phyloP scores from a whole-genome alignment of 2,888 invertebrate genomes.

The Dastarcus helophoroides region DNA sequence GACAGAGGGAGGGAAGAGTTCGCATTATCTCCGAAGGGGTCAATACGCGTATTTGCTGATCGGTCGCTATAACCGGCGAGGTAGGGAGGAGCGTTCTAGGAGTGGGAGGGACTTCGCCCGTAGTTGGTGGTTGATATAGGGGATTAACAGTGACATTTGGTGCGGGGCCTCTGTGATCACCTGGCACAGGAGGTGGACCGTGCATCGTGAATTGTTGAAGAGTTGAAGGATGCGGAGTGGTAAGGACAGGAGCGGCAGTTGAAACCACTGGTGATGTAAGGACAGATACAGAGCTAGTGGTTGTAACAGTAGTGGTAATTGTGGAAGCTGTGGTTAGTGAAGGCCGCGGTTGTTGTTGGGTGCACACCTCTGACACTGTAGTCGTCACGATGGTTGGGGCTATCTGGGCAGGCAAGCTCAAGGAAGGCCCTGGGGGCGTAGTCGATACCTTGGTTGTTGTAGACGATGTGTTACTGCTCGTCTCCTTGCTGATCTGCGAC shows the following conservation, averaged over 20 bases:
- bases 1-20: slow-evolving; percentile 75
- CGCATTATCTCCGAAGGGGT: slow-evolving; percentile 86
- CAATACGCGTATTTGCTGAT: slow-evolving; percentile 79
- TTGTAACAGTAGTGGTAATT: slow-evolving; percentile 18
- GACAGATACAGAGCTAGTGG: slow-evolving; percentile 31
- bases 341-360: slow-evolving; percentile 26
- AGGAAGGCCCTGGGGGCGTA: slow-evolving; percentile 17
- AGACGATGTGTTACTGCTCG: slow-evolving; percentile 27
- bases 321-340: slow-evolving; percentile 32
- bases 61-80: slow-evolving; percentile 35
- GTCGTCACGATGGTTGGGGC: slow-evolving; percentile 14
- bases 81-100: slow-evolving; percentile 29
- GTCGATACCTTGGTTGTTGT: slow-evolving; percentile 16
- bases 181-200: slow-evolving; percentile 36
- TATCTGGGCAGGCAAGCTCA: slow-evolving; percentile 8
- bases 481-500: slow-evolving; percentile 49
- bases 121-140: slow-evolving; percentile 31
- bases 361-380: slow-evolving; percentile 38
- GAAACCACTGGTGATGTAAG: slow-evolving; percentile 20
- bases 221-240: slow-evolving; percentile 28
- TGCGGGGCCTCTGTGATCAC: slow-evolving; percentile 48
- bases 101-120: slow-evolving; percentile 15
- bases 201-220: slow-evolving; percentile 38
- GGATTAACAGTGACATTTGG: slow-evolving; percentile 60
- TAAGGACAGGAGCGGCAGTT: slow-evolving; percentile 11